Percentiles rank a stretch among this genome's conserved stretches.
Evolutionary conservation across 2,797 vertebrate genomes (phyloP).

Genomic region (Potorous gilbertii): DNA sequence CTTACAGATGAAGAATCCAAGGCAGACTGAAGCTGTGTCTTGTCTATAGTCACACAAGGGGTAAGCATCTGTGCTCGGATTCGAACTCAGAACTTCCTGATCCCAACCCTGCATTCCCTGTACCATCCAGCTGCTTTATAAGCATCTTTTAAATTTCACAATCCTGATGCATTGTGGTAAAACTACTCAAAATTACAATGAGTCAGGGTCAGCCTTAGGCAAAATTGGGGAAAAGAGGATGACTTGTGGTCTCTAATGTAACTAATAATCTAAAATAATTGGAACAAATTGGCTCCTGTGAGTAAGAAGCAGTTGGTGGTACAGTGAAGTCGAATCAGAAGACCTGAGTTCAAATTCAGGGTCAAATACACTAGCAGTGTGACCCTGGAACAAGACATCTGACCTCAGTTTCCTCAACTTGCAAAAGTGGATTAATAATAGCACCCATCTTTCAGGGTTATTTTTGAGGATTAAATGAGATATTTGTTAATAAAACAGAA

Average conservation of each 20-base stretch:
- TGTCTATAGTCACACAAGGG: background rate
- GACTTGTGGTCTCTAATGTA: background rate
- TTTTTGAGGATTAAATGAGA: background rate
- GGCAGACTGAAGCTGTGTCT: background rate
- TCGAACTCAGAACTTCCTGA: background rate
- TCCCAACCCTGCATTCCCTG: background rate
- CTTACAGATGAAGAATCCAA: background rate
- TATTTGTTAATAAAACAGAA: background rate
- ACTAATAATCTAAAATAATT: constrained; percentile 51
- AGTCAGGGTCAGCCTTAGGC: background rate
- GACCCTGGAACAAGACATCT: background rate
- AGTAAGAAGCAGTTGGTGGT: constrained; percentile 22
- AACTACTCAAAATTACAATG: background rate
- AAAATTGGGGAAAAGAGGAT: constrained; percentile 14
- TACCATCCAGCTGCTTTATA: background rate
- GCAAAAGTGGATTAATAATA: background rate
- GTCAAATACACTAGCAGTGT: background rate
- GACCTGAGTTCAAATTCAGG: background rate
- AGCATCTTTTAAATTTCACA: background rate
- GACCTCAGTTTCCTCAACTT: background rate
- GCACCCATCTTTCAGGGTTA: background rate
- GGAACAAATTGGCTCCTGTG: constrained; percentile 11
- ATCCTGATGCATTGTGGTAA: background rate
- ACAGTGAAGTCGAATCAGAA: background rate
- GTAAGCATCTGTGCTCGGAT: background rate